Evolutionary conservation across 2,888 invertebrate genomes (phyloP).

Genomic region (Caenorhabditis sp.): DNA sequence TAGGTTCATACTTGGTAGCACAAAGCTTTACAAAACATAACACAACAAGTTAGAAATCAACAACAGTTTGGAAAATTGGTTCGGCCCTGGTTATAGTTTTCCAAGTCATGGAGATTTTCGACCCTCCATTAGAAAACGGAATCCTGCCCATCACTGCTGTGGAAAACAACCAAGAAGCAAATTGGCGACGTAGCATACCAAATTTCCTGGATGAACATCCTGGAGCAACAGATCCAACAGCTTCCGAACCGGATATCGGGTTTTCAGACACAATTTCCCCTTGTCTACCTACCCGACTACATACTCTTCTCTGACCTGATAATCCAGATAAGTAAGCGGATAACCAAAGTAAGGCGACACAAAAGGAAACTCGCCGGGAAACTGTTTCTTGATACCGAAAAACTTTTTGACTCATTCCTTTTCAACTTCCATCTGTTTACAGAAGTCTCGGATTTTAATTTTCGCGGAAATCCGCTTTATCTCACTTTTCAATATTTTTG

Average conservation of each 20-base stretch:
- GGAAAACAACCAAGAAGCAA: background rate
- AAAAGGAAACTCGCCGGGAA: no score
- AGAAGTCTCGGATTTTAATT: background rate
- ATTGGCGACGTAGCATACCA: background rate
- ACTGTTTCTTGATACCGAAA: background rate
- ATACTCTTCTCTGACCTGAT: background rate
- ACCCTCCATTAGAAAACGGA: background rate
- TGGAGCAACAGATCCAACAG: background rate
- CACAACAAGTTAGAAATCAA: background rate
- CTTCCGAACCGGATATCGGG: background rate
- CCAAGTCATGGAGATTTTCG: background rate
- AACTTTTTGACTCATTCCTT: background rate
- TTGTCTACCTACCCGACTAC: background rate
- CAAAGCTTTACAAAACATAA: background rate
- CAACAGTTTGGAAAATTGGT: background rate
- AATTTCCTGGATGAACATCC: constrained; percentile 4
- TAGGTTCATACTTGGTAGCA: background rate
- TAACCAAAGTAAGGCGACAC: background rate
- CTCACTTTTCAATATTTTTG: constrained; percentile 17
- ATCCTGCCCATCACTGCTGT: background rate
- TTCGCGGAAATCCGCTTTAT: constrained; percentile 10
- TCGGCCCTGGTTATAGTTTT: no score
- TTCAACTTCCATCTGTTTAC: background rate
- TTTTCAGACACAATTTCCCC: background rate
- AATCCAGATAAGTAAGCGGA: background rate